These are phyloP conservation scores for Buphagus erythrorhynchus DNA, from an alignment of 2,797 vertebrate species.

Conservation along the genomic window DNA sequence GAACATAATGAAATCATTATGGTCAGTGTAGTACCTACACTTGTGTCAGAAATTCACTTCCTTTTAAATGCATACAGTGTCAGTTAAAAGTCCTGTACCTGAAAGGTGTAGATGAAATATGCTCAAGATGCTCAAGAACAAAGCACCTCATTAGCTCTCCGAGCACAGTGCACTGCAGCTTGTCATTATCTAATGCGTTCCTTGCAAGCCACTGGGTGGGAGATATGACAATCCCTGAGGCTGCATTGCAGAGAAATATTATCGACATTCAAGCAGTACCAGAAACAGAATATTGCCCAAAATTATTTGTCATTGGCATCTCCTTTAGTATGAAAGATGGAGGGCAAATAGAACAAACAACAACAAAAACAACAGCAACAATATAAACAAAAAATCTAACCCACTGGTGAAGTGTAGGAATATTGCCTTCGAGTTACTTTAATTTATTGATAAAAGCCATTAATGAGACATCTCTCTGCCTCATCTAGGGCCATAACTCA, in stretches of 20 bases:
- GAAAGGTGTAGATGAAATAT: background rate
- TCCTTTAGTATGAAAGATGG: background rate
- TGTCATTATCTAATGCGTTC: constrained; percentile 26
- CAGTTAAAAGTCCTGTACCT: background rate
- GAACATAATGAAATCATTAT: background rate
- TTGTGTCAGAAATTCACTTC: background rate
- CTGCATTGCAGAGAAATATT: background rate
- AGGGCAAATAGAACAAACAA: background rate
- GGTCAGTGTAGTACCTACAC: background rate
- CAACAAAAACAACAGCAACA: background rate
- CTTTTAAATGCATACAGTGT: background rate
- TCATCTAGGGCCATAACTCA: background rate
- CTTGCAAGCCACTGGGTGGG: background rate
- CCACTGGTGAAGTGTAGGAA: background rate
- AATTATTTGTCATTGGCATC: background rate
- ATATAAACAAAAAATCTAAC: background rate
- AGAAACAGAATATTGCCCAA: background rate
- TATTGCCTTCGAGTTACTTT: background rate
- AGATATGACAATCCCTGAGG: background rate
- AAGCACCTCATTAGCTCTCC: constrained; percentile 42
- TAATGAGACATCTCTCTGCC: background rate
- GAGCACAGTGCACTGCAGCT: constrained; percentile 48
- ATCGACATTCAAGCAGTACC: background rate
- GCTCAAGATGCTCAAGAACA: background rate
- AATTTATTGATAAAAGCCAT: background rate